Conservation (phyloP, 2,113 vertebrate genomes). For the Progne subis region DNA sequence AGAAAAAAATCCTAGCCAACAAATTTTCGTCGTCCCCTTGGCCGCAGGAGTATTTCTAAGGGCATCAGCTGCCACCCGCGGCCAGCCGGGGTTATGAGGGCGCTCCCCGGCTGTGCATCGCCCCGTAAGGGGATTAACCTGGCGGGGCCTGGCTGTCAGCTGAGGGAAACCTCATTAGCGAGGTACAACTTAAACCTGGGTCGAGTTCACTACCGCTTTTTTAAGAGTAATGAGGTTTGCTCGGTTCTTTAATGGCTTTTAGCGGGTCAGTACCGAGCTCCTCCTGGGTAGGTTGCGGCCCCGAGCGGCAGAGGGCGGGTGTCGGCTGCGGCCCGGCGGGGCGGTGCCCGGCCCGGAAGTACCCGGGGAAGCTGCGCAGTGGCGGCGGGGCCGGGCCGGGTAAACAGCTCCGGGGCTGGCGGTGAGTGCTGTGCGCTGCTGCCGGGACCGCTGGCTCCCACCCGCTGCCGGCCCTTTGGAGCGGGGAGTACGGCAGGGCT, state of each 20-base stretch:
- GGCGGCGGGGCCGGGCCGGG: neutral
- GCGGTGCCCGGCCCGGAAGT: constrained; percentile 29
- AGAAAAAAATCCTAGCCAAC: neutral
- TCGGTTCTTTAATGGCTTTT: rapidly evolving
- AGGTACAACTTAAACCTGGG: neutral
- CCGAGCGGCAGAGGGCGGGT: neutral
- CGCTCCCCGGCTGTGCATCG: neutral
- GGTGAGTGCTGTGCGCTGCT: rapidly evolving
- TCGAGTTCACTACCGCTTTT: rapidly evolving
- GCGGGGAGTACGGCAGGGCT: rapidly evolving
- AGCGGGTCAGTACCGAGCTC: rapidly evolving
- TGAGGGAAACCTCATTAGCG: neutral
- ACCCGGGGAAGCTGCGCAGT: neutral
- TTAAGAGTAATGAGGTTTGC: rapidly evolving
- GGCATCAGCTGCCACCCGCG: rapidly evolving
- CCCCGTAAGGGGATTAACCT: neutral
- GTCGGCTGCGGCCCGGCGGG: neutral
- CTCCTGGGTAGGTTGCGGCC: rapidly evolving
- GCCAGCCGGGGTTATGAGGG: neutral
- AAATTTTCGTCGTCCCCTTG: no score
- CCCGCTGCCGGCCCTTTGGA: rapidly evolving
- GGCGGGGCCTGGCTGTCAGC: neutral
- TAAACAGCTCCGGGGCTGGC: rapidly evolving
- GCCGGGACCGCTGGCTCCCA: neutral
- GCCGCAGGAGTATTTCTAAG: neutral